Conservation (phyloP, 2,888 invertebrate genomes). For the Alcis repandata region DNA sequence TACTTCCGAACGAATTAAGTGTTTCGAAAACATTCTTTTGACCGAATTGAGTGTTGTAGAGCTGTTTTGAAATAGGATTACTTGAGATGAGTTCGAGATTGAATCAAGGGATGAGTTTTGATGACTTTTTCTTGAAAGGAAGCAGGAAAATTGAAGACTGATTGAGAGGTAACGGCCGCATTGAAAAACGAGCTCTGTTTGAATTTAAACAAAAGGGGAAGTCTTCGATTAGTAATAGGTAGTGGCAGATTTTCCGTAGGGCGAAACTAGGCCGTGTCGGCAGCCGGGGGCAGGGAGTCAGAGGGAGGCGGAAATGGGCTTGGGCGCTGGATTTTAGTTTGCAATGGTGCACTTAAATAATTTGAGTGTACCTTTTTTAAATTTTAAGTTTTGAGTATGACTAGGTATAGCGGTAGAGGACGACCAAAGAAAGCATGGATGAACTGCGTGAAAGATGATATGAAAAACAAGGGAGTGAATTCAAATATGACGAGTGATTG, state of each 20-base stretch:
- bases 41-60: conserved; percentile 54
- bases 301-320: no score
- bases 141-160: conserved; percentile 17
- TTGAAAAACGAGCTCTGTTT: background rate
- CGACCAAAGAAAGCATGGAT: no score
- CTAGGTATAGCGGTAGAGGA: no score
- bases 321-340: no score
- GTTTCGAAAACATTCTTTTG: conserved; percentile 51
- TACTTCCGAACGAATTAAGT: conserved; percentile 68
- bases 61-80: conserved; percentile 41
- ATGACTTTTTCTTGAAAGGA: conserved; percentile 26
- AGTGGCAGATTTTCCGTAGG: background rate
- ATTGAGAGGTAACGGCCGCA: conserved; percentile 6
- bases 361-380: no score
- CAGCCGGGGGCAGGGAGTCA: no score
- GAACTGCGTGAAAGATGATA: no score
- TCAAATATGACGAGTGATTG: no score
- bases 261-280: background rate
- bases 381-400: no score
- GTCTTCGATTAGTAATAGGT: background rate
- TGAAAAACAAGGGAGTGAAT: no score
- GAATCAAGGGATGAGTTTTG: conserved; percentile 20
- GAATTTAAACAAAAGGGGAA: conserved; percentile 7
- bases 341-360: no score
- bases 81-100: conserved; percentile 22